phyloP scores from a whole-genome alignment of 2,797 vertebrate genomes.

The Crocidura indochinensis region DNA sequence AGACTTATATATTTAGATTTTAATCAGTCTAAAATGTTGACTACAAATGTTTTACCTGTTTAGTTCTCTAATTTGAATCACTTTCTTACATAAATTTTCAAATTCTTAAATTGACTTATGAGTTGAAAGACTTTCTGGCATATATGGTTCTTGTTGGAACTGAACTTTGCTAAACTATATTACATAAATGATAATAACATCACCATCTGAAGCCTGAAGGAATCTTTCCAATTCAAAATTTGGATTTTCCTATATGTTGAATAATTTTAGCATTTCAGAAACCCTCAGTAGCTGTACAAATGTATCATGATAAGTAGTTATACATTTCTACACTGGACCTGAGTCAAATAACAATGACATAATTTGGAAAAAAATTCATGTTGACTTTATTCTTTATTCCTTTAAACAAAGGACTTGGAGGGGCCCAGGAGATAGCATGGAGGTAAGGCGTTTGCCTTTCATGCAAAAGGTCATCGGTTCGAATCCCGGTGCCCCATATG shows the following conservation, averaged over 20 bases:
- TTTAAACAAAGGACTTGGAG: too few relatives aligned
- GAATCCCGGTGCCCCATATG: too few relatives aligned
- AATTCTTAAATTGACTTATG: background rate
- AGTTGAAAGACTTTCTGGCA: conserved; percentile 16
- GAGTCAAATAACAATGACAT: background rate
- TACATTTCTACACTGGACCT: background rate
- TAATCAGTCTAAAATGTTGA: too few relatives aligned
- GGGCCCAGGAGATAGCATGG: too few relatives aligned
- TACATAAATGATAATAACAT: conserved; percentile 13
- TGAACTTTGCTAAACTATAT: conserved; percentile 38
- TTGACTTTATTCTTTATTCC: background rate
- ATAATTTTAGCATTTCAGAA: conserved; percentile 33
- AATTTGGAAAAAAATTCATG: background rate
- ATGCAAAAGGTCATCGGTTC: too few relatives aligned
- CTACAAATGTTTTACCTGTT: too few relatives aligned
- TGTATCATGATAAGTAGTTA: background rate
- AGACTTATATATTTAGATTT: too few relatives aligned
- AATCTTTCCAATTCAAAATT: background rate
- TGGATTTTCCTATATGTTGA: background rate
- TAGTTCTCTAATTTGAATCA: background rate
- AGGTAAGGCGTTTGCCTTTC: too few relatives aligned
- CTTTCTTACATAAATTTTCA: background rate
- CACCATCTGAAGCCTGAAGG: conserved; percentile 26
- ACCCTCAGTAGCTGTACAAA: background rate
- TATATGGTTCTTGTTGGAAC: background rate